phyloP scores from a whole-genome alignment of 2,113 vertebrate species.

The Arvicanthis niloticus region DNA sequence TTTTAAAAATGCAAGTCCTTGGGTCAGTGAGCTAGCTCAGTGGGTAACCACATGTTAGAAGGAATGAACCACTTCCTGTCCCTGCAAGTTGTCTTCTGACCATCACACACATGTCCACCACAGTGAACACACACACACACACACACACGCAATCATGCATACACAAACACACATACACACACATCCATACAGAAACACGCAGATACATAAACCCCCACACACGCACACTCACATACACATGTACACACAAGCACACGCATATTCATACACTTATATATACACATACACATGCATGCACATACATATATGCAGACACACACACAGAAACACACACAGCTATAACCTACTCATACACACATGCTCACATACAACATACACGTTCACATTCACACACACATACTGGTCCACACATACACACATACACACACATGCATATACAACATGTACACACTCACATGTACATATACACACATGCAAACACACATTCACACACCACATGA shows the following conservation, averaged over 20 bases:
- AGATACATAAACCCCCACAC: neutral
- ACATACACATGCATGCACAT: fast-evolving
- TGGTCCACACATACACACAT: neutral
- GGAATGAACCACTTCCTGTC: neutral
- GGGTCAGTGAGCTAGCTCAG: neutral
- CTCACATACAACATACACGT: too few relatives aligned
- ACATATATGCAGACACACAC: neutral
- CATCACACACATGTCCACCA: neutral
- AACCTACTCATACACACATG: too few relatives aligned
- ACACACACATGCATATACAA: neutral
- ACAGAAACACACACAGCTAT: too few relatives aligned
- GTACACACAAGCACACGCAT: too few relatives aligned
- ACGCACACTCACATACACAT: too few relatives aligned
- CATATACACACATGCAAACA: neutral
- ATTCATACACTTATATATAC: too few relatives aligned
- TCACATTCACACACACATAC: too few relatives aligned
- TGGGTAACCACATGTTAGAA: neutral
- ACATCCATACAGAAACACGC: neutral
- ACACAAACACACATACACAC: neutral
- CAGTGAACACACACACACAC: neutral
- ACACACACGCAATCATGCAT: neutral
- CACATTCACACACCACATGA: fast-evolving
- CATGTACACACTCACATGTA: neutral
- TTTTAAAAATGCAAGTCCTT: neutral
- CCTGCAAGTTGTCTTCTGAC: neutral